These are phyloP conservation scores for Riparia riparia DNA, from an alignment of 2,113 vertebrate species.

Conservation along the genomic window DNA sequence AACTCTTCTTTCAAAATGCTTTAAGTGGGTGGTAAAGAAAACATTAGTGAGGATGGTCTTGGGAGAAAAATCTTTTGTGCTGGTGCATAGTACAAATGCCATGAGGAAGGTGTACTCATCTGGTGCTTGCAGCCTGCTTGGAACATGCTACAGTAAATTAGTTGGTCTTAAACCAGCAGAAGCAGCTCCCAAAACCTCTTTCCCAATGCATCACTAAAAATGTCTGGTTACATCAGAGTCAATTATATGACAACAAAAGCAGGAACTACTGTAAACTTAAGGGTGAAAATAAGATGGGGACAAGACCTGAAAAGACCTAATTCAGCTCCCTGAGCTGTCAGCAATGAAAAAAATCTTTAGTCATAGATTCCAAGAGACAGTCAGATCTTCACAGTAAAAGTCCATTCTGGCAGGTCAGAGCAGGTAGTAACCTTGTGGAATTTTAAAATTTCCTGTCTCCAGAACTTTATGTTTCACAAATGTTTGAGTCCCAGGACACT, in stretches of 20 bases:
- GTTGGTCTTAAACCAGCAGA: neutral
- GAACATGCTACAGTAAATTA: neutral
- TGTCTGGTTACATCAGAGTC: rapidly evolving
- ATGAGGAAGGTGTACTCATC: neutral
- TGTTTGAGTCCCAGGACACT: neutral
- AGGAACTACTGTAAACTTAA: neutral
- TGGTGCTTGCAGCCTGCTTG: neutral
- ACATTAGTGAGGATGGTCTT: neutral
- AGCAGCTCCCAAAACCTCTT: neutral
- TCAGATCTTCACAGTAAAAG: neutral
- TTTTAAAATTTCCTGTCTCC: neutral
- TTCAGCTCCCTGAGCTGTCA: neutral
- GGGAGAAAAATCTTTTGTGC: neutral
- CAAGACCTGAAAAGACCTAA: neutral
- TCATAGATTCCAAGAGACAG: neutral
- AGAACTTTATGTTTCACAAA: neutral
- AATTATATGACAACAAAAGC: neutral
- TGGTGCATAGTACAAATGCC: neutral
- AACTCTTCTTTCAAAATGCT: neutral
- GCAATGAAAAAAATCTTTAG: neutral
- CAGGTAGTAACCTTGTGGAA: neutral
- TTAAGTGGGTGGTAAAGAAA: neutral
- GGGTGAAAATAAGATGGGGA: neutral
- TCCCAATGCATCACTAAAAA: neutral
- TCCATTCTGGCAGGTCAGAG: neutral